Evolutionary conservation across 2,113 vertebrate species (phyloP).

Genomic region (Asarcornis scutulata): DNA sequence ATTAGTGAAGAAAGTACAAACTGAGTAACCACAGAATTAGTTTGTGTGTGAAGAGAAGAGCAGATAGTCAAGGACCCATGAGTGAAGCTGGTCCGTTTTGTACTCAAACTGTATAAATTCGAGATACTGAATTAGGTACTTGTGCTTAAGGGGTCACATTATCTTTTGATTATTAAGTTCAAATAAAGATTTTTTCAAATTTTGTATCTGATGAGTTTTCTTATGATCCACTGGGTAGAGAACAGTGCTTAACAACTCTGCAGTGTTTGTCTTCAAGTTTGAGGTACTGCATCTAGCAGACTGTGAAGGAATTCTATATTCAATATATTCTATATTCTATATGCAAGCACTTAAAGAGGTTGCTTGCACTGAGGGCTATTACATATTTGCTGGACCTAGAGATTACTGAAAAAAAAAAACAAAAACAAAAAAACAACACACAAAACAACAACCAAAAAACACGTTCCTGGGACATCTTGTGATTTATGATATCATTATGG

Average conservation of each 20-base stretch:
- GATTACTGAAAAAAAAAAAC: neutral
- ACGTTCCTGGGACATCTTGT: neutral
- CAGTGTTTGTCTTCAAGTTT: neutral
- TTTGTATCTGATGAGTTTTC: neutral
- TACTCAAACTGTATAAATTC: no score
- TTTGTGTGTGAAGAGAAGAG: neutral
- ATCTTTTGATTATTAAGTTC: neutral
- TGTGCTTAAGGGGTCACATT: no score
- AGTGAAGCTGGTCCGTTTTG: neutral
- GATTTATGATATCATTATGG: neutral
- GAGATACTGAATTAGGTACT: neutral
- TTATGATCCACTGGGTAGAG: neutral
- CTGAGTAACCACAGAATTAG: neutral
- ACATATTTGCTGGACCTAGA: neutral
- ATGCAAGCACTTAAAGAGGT: neutral
- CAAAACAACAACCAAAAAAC: neutral
- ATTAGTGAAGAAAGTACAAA: rapidly evolving
- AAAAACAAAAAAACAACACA: no score
- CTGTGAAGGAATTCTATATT: neutral
- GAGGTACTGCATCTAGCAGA: neutral
- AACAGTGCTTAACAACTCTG: neutral
- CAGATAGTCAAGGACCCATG: neutral
- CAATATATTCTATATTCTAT: no score
- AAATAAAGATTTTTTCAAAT: neutral
- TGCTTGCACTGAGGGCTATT: neutral